Percentiles rank a stretch among this genome's conserved stretches.
These are phyloP conservation scores for Harmothoe impar DNA, from an alignment of 2,888 invertebrate species.

Conservation along the genomic window DNA sequence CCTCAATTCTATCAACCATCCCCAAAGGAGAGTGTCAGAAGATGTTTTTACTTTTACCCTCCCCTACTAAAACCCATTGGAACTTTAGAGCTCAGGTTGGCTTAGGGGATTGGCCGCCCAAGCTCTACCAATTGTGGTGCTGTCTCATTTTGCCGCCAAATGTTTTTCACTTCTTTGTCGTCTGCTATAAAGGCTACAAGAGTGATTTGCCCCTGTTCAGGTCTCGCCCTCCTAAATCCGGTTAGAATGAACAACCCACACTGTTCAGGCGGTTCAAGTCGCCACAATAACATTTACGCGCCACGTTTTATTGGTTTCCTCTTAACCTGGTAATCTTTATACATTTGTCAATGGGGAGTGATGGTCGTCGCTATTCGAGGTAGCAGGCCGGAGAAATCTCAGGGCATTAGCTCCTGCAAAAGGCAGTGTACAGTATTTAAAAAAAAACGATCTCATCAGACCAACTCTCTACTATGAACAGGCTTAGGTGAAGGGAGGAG, in stretches of 20 bases:
- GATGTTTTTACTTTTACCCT: no score
- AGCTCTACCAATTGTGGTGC: not conserved
- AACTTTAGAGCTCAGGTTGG: no score
- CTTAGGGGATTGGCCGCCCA: not conserved
- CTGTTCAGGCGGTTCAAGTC: not conserved
- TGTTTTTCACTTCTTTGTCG: constrained; percentile 17
- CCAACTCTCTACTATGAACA: no score
- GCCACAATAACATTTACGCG: not conserved
- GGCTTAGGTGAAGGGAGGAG: no score
- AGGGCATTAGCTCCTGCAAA: no score
- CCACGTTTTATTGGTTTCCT: not conserved
- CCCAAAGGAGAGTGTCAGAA: not conserved
- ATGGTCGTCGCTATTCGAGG: no score
- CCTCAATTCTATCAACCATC: not conserved
- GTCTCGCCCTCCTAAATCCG: not conserved
- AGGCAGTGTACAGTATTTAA: no score
- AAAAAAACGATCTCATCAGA: no score
- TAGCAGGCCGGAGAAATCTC: no score
- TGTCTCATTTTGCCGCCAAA: constrained; percentile 21
- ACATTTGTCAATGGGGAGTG: no score
- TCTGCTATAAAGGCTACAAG: constrained; percentile 3
- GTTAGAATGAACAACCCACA: not conserved
- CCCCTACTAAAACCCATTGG: no score
- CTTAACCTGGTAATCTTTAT: not conserved
- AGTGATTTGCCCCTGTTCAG: constrained; percentile 28